Base-by-base conservation (phyloP, 2,888 invertebrate genomes). In the Bimastos eiseni region DNA sequence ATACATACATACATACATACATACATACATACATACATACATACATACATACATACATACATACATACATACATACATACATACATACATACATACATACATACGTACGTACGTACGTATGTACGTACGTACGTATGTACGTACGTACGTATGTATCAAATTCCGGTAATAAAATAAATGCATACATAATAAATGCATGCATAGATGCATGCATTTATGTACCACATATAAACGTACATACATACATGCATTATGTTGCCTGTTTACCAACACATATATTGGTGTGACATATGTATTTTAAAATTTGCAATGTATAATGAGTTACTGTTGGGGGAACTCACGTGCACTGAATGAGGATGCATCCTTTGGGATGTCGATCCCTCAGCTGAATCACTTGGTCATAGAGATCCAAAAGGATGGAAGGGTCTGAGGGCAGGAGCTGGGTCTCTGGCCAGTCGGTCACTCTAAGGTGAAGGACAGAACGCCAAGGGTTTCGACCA, bases 331-430 rank as follows among this genome's bases (percentile, higher is more conserved):
- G 33, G 36, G 24, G 15, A 41, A 86, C 90, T 86, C 70, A 91
- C 90, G 90, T n/a, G 89, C 91, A 91, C 83, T 91, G 91, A 30
- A 91, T 37, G 55, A 91, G 86, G n/a, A 91, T 36, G 8, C 44
- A 19, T 33, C 86, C 36, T n/a, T 91, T 88, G 19, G 91, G 70
- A 37, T n/a, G 36, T 88, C 91, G 83, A 37, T 34, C 36, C 30
- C 86, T 86, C 21, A 36, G 86, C 24, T 36, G 86, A 86, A 17
- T 21, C 34, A 86, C 37, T 86, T 37, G 36, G 5, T 86, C 86
- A 24, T 86, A 86, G 37, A 86, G 34, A 86, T 36, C 24, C 36
- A 86, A 24, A 34, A 86, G 86, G 86, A 86, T 34, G n/a, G n/a
- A 33, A 1, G 86, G 86, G 19, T 86, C 86, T 6, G 36, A 24